phyloP scores from a whole-genome alignment of 2,888 invertebrate species.

The Agonopterix arenella region DNA sequence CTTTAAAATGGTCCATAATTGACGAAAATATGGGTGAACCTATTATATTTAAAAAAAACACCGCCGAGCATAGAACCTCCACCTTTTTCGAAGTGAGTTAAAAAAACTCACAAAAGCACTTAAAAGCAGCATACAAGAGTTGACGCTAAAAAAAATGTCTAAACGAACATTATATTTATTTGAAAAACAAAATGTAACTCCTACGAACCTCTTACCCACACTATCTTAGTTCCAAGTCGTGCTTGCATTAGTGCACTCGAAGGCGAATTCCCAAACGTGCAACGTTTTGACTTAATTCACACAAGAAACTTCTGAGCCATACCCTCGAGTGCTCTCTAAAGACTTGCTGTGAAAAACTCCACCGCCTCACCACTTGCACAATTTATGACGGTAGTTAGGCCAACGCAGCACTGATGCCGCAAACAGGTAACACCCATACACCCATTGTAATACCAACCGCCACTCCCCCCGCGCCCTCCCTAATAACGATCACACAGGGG shows the following conservation, averaged over 20 bases:
- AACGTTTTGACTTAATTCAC: conserved; percentile 34
- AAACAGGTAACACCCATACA: conserved; percentile 35
- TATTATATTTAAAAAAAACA: too few relatives aligned
- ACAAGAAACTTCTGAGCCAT: conserved; percentile 44
- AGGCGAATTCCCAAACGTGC: conserved; percentile 31
- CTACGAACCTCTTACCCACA: too few relatives aligned
- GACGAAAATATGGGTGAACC: too few relatives aligned
- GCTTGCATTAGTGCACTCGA: conserved; percentile 29
- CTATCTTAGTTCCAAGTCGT: not conserved
- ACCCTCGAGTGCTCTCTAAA: conserved; percentile 50
- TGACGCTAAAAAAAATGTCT: too few relatives aligned
- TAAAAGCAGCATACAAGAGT: too few relatives aligned
- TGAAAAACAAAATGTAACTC: too few relatives aligned
- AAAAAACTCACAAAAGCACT: too few relatives aligned
- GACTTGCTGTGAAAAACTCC: conserved; percentile 43
- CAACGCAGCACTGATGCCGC: conserved; percentile 37
- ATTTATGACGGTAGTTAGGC: conserved; percentile 59
- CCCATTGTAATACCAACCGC: conserved; percentile 20
- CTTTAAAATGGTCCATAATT: too few relatives aligned
- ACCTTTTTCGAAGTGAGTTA: too few relatives aligned
- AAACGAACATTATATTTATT: too few relatives aligned
- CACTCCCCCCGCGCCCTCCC: conserved; percentile 12
- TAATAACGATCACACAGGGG: not conserved
- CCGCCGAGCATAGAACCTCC: too few relatives aligned
- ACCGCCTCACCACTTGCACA: conserved; percentile 46